Evolutionary conservation across 2,888 invertebrate genomes (phyloP).

Genomic region (Copidosoma aretas): DNA sequence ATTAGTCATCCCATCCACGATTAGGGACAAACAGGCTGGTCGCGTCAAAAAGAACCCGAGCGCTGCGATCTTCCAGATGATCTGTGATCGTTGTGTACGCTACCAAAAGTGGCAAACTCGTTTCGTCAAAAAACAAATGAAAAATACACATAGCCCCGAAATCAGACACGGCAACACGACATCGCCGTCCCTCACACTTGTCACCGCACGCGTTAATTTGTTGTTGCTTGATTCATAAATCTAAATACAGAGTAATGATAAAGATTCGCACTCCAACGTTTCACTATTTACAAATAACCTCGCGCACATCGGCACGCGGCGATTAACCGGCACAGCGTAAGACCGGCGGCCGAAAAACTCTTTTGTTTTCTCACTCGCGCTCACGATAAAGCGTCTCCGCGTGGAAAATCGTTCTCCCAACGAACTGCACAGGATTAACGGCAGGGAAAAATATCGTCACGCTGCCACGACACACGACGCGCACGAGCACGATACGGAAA

Average conservation of each 20-base stretch:
- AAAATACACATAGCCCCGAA: not conserved
- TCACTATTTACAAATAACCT: conserved; percentile 30
- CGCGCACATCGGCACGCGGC: conserved; percentile 23
- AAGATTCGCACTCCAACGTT: conserved; percentile 31
- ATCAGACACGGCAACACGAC: not conserved
- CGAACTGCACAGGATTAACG: not conserved
- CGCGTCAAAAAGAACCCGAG: conserved; percentile 19
- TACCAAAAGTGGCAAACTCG: conserved; percentile 21
- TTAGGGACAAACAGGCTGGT: conserved; percentile 12
- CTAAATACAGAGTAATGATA: conserved; percentile 35
- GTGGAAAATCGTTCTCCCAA: not conserved
- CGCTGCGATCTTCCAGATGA: conserved; percentile 9
- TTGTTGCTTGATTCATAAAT: conserved; percentile 8
- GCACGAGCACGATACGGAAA: not conserved
- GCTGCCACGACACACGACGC: not conserved
- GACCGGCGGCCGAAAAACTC: conserved; percentile 3
- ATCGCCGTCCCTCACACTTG: conserved; percentile 11
- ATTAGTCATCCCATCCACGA: conserved; percentile 22
- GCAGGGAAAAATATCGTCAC: not conserved
- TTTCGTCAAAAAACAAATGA: conserved; percentile 4
- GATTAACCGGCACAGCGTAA: too few species aligned
- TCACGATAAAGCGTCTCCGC: conserved; percentile 23
- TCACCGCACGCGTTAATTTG: not conserved
- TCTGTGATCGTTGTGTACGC: conserved; percentile 23
- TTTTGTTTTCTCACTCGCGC: conserved; percentile 29